Conservation (phyloP, 2,113 vertebrate genomes). For the Merops nubicus region DNA sequence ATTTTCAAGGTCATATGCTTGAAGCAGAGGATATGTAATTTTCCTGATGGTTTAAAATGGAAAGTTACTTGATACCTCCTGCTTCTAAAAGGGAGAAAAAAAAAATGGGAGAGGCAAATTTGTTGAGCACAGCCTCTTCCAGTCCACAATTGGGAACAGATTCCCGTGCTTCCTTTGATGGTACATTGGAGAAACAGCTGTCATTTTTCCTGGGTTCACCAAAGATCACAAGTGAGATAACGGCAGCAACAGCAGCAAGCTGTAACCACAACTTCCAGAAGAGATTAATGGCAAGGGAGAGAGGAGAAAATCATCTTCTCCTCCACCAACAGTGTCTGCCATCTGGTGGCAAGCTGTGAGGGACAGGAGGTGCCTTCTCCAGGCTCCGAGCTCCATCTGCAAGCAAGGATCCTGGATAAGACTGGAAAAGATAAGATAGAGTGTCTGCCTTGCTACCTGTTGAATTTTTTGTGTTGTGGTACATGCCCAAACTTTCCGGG, state of each 20-base stretch:
- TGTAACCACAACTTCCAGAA: constrained; percentile 30
- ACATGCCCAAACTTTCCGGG: neutral
- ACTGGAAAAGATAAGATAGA: neutral
- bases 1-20: constrained; percentile 10
- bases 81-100: neutral
- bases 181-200: constrained; percentile 7
- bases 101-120: neutral
- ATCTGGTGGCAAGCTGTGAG: neutral
- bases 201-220: constrained; percentile 1
- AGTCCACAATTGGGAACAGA: constrained; percentile 49
- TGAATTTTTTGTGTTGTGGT: neutral
- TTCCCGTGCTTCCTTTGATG: constrained; percentile 15
- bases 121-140: constrained; percentile 6
- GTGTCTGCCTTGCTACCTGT: neutral
- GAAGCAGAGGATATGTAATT: constrained; percentile 37
- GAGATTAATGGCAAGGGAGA: neutral
- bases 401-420: neutral
- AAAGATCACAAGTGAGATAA: neutral
- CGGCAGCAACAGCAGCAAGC: neutral
- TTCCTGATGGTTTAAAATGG: constrained; percentile 54
- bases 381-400: fast-evolving
- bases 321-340: neutral
- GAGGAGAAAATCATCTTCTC: neutral
- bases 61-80: constrained; percentile 52
- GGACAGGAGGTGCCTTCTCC: neutral